Percentiles rank a stretch among this genome's conserved stretches.
phyloP scores from a whole-genome alignment of 2,888 invertebrate genomes.

The Sceliomorpha sp. region DNA sequence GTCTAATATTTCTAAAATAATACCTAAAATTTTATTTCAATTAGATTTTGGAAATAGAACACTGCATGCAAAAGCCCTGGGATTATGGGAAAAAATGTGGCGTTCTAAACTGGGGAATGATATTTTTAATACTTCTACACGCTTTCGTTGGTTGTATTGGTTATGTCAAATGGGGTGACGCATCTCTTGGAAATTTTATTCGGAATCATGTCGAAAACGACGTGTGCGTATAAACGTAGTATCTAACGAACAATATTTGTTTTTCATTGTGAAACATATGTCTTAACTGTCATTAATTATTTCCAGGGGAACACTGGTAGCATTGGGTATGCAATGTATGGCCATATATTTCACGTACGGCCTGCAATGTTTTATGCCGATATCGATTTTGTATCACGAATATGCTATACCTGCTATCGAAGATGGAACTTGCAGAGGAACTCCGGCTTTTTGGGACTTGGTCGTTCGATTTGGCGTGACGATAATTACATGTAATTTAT shows the following conservation, averaged over 20 bases:
- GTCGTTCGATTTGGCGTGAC: constrained; percentile 62
- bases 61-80: constrained; percentile 62
- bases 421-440: constrained; percentile 47
- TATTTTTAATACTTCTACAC: constrained; percentile 55
- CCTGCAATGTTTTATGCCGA: constrained; percentile 67
- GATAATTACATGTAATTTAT: constrained; percentile 59
- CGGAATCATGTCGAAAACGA: constrained; percentile 61
- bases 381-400: constrained; percentile 54
- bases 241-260: too few relatives aligned
- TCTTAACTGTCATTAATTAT: too few relatives aligned
- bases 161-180: constrained; percentile 63
- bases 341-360: constrained; percentile 66
- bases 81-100: constrained; percentile 61
- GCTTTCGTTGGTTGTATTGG: constrained; percentile 59
- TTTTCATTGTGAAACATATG: too few relatives aligned
- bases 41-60: constrained; percentile 63
- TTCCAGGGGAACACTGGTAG: constrained; percentile 8
- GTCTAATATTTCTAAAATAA: too few relatives aligned
- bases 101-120: constrained; percentile 65
- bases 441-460: constrained; percentile 58
- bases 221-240: constrained; percentile 50
- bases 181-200: constrained; percentile 63
- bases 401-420: constrained; percentile 58
- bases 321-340: constrained; percentile 60
- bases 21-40: not conserved